Evolutionary conservation across 2,797 vertebrate genomes (phyloP), one percentile per base, ranked within the genome.

Genomic region (Natrix natrix): DNA sequence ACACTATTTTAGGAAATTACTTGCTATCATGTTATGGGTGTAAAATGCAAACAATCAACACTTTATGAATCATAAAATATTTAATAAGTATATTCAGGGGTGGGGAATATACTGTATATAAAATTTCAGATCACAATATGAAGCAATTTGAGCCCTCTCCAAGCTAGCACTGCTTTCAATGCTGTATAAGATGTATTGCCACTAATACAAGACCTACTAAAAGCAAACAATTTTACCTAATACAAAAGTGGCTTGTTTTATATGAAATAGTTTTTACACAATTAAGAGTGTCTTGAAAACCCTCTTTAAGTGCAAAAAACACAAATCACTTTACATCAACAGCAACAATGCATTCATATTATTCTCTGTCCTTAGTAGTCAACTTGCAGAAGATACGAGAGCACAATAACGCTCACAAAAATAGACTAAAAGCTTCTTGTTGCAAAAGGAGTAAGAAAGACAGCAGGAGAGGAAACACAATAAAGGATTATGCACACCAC

Each of bases 81-180:
- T 99, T 99, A 99, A 98, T 99, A 98, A 97, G 98, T 99, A 99
- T 99, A 99, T 98, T 99, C 74, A 98, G 95, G 97, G 98, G 20
- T 98, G 98, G 56, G 98, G 98, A 97, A 98, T 98, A 99, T 99
- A 98, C 98, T 98, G 99, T 99, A 99, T 99, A 99, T 99, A 99
- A 99, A 99, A 99, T 98, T 98, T 99, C 98, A 98, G 98, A 98
- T 99, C 99, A 99, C 99, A 98, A 99, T 98, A 99, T 98, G 98
- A 99, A 99, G 98, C 98, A 92, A 98, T 98, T 98, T 97, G 97
- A 98, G 98, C 97, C 96, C 95, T 98, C 98, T 98, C 98, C 97
- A 98, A 98, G 98, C 98, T 98, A 98, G 97, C 97, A 97, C 96
- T 98, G 98, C 97, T 97, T 96, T 97, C 97, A 97, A 97, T 96